Conservation (phyloP, 2,113 vertebrate species). For the Sapajus apella region DNA sequence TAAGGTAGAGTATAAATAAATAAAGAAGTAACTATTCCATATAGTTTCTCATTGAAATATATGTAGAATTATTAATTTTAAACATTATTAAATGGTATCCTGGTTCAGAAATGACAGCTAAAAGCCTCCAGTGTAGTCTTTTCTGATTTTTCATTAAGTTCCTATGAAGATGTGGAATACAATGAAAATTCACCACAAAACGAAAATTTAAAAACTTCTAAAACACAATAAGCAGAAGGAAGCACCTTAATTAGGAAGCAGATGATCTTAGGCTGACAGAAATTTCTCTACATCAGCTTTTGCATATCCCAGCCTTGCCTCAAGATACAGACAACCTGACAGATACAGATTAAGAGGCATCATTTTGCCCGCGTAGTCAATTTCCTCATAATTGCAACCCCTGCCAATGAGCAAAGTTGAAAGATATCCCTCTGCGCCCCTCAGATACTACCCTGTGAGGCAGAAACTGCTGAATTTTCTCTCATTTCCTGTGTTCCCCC, state of each 20-base stretch:
- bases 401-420: background rate
- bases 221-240: background rate
- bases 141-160: background rate
- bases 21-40: background rate
- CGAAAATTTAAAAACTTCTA: background rate
- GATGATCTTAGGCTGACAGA: background rate
- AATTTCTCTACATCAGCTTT: background rate
- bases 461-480: background rate
- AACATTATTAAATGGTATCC: background rate
- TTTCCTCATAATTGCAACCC: background rate
- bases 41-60: background rate
- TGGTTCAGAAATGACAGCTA: background rate
- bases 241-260: background rate
- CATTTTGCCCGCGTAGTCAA: background rate
- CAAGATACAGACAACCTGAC: background rate
- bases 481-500: background rate
- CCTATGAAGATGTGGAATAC: constrained; percentile 13
- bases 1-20: background rate
- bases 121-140: background rate
- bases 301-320: background rate
- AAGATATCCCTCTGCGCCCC: background rate
- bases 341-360: background rate
- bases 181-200: background rate
- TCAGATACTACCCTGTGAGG: background rate
- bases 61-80: background rate